Percentiles rank a stretch among this genome's conserved stretches.
phyloP scores from a whole-genome alignment of 2,797 vertebrate species.

The Sciurus carolinensis region DNA sequence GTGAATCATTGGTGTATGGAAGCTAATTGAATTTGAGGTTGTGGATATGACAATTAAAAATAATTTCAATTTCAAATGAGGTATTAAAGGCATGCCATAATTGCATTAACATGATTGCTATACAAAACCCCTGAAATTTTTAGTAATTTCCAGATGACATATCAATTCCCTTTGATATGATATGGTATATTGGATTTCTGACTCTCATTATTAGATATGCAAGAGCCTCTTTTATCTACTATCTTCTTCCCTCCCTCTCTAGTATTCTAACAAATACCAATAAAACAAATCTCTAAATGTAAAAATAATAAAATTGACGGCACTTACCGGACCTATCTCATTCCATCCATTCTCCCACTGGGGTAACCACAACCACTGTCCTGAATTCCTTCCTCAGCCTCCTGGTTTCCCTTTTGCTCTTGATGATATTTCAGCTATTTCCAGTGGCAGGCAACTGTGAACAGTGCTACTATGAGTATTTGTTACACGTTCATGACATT shows the following conservation, averaged over 20 bases:
- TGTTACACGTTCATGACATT: background rate
- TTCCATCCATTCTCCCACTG: too few relatives aligned
- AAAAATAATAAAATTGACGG: background rate
- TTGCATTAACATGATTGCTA: constrained; percentile 2
- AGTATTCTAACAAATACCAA: background rate
- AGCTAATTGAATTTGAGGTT: constrained; percentile 45
- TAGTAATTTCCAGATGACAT: constrained; percentile 31
- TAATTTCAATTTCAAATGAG: constrained; percentile 66
- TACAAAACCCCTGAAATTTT: constrained; percentile 30
- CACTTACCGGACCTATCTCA: background rate
- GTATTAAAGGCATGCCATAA: constrained; percentile 24
- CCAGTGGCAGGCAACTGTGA: constrained; percentile 12
- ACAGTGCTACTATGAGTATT: background rate
- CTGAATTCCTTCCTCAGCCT: background rate
- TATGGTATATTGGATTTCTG: background rate
- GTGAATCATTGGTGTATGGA: background rate
- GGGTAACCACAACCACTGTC: background rate
- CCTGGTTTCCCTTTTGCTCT: background rate
- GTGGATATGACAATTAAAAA: constrained; percentile 54
- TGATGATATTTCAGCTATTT: background rate
- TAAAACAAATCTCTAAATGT: background rate
- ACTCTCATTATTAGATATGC: background rate
- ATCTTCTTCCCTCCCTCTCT: background rate
- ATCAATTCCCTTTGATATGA: background rate
- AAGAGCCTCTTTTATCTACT: background rate